phyloP scores from a whole-genome alignment of 2,797 vertebrate species.

The Scyliorhinus canicula region DNA sequence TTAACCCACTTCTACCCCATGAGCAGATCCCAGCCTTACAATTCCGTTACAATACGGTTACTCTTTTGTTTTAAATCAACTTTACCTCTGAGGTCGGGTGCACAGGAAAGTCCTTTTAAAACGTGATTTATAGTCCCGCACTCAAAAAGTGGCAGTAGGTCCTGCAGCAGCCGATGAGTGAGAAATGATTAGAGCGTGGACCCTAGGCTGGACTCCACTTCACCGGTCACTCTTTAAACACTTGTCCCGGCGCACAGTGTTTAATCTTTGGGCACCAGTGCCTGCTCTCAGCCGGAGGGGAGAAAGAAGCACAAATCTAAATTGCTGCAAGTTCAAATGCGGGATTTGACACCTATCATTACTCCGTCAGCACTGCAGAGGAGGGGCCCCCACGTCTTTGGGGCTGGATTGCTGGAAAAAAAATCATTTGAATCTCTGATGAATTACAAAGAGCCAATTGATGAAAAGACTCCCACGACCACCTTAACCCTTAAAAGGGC shows the following conservation, averaged over 20 bases:
- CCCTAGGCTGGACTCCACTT: background rate
- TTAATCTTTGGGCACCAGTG: conserved; percentile 45
- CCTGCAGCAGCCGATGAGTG: background rate
- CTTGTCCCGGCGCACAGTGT: background rate
- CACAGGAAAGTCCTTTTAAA: background rate
- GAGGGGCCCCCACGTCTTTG: conserved; percentile 73
- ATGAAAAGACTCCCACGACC: conserved; percentile 58
- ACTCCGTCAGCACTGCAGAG: conserved; percentile 76
- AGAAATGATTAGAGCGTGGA: background rate
- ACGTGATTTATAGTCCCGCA: background rate
- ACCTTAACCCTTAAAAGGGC: conserved; percentile 43
- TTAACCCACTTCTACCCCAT: background rate
- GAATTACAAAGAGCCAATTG: conserved; percentile 41
- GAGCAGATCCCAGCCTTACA: background rate
- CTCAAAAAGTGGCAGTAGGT: background rate
- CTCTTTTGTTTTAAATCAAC: background rate
- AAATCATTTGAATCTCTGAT: conserved; percentile 33
- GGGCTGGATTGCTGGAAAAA: conserved; percentile 57
- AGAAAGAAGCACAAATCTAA: conserved; percentile 58
- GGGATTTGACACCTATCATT: conserved; percentile 73
- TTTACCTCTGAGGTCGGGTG: conserved; percentile 9
- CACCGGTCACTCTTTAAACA: background rate
- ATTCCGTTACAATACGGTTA: background rate
- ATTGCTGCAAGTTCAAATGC: conserved; percentile 78
- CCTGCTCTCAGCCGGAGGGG: conserved; percentile 48